These are phyloP conservation scores for Helostoma temminkii DNA, from an alignment of 2,797 vertebrate genomes.

Conservation along the genomic window DNA sequence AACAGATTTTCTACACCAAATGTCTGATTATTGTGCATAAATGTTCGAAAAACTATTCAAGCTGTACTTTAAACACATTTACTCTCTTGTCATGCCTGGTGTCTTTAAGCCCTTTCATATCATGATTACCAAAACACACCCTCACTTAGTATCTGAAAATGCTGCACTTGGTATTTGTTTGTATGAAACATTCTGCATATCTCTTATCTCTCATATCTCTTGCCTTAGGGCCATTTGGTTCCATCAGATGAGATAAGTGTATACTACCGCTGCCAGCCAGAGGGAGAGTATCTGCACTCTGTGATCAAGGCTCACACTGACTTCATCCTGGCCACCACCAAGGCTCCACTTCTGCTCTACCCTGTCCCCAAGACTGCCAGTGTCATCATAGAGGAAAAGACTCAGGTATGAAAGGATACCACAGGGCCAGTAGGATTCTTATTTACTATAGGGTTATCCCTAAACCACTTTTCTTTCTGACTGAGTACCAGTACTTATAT, in stretches of 20 bases:
- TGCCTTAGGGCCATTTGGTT: slow-evolving; percentile 90
- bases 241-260: slow-evolving; percentile 95
- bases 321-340: slow-evolving; percentile 94
- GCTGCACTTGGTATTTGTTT: background rate
- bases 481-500: too few species aligned
- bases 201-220: slow-evolving; percentile 4
- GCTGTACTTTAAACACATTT: slow-evolving; percentile 3
- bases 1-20: background rate
- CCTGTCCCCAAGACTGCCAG: slow-evolving; percentile 86
- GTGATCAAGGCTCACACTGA: slow-evolving; percentile 91
- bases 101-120: background rate
- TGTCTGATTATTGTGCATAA: background rate
- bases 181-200: background rate
- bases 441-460: too few species aligned
- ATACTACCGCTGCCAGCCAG: slow-evolving; percentile 89
- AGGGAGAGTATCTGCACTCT: slow-evolving; percentile 90
- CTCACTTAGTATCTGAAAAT: background rate
- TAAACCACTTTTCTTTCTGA: too few species aligned
- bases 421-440: background rate
- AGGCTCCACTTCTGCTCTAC: slow-evolving; percentile 90
- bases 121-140: background rate
- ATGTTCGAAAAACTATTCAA: slow-evolving; percentile 21
- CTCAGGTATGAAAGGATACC: slow-evolving; percentile 84
- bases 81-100: background rate
- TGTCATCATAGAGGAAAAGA: slow-evolving; percentile 92